Evolutionary conservation across 2,888 invertebrate species (phyloP), one percentile per base, ranked within the genome.

Genomic region (Linnaemya vulpina): DNA sequence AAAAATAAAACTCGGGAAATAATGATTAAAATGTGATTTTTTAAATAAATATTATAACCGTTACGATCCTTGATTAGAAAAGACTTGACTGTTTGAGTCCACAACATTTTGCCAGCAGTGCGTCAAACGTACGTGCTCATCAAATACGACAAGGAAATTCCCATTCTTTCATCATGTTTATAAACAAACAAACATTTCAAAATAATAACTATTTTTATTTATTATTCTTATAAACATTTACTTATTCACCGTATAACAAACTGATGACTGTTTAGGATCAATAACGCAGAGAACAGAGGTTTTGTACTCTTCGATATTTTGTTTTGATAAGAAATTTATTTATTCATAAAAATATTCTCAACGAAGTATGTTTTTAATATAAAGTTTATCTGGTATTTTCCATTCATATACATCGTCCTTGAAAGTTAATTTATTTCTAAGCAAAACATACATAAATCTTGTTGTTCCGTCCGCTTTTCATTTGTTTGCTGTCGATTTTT

Each of bases 261-360:
- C 58, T 76, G 65, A 76, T 76, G 43, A 76, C 58, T 76, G n/a
- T 76, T 67, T 76, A 49, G 55, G 65, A n/a, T 75, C 58, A 67
- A 70, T 58, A 63, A 38, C 49, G 22, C 49, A 55, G 25, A 58
- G 65, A 15, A 49, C 49, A 76, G 20, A 49, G 58, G 67, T 74
- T 62, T 79, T 60, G n/a, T 51, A 20, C 17, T 43, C 46, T 63
- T 63, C 15, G 10, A 22, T 40, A 22, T 35, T 22, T 46, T 65
- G 15, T 46, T 43, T 10, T 15, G n/a, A 13, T 5, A 55, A 53
- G 38, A 71, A 55, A 22, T 17, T 55, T 22, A 70, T 55, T 38
- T 20, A 22, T 22, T 51, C 38, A 53, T 15, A 9, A 38, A 35
- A 9, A 38, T 70, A 58, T 77, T 22, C 22, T 67, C 60, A 17